Evolutionary conservation across 2,888 invertebrate genomes (phyloP).

Genomic region (Ichneumoninae sp.): DNA sequence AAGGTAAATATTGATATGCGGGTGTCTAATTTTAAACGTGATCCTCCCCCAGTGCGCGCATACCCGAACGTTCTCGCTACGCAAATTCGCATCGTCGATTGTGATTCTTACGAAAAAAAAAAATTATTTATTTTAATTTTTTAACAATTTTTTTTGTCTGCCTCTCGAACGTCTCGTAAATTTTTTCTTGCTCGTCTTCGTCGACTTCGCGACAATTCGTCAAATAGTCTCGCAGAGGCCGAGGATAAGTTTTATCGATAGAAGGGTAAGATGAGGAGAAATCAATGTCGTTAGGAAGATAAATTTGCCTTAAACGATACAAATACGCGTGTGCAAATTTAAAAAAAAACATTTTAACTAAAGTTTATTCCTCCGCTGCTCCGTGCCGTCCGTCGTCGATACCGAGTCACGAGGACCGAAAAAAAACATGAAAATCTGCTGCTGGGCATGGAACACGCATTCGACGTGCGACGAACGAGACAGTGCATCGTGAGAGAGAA

Average conservation of each 20-base stretch:
- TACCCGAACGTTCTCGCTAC: conserved; percentile 47
- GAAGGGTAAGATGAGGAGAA: conserved; percentile 17
- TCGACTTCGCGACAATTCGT: not conserved
- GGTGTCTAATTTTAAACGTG: conserved; percentile 74
- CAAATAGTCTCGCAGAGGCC: not conserved
- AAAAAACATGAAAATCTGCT: conserved; percentile 15
- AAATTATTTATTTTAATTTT: not conserved
- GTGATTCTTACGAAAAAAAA: conserved; percentile 14
- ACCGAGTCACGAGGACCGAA: conserved; percentile 9
- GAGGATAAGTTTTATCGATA: conserved; percentile 23
- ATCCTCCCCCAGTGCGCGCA: conserved; percentile 68
- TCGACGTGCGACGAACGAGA: conserved; percentile 40
- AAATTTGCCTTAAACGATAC: conserved; percentile 2
- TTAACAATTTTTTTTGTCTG: not conserved
- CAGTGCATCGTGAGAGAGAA: conserved; percentile 43
- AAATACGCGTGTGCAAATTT: conserved; percentile 8
- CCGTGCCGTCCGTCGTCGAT: conserved; percentile 13
- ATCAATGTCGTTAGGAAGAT: conserved; percentile 22
- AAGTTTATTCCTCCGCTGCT: conserved; percentile 25
- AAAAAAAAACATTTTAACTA: conserved; percentile 17
- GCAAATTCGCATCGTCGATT: conserved; percentile 43
- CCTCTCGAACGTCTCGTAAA: conserved; percentile 1
- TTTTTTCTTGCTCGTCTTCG: conserved; percentile 21
- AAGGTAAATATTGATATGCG: conserved; percentile 83
- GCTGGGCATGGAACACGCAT: conserved; percentile 37